A percentile compares a stretch with the other conserved stretches of the same genome.
These are phyloP conservation scores for Chrysotoxum bicinctum DNA, from an alignment of 2,888 invertebrate species.

Conservation along the genomic window DNA sequence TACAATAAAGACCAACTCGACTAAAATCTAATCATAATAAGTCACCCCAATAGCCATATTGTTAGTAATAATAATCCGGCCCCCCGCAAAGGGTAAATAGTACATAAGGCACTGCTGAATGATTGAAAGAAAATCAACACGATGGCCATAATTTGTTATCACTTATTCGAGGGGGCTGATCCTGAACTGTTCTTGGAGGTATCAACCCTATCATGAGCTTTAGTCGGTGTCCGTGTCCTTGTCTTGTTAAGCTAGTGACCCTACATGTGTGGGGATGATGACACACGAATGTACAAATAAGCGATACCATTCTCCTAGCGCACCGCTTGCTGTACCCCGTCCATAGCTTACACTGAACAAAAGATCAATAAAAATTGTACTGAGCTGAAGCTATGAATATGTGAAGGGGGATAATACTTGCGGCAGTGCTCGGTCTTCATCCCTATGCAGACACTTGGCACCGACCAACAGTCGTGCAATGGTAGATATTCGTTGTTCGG, in stretches of 20 bases:
- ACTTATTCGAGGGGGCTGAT: constrained; percentile 47
- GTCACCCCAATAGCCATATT: constrained; percentile 23
- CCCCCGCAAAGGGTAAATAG: constrained; percentile 32
- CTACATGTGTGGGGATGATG: constrained; percentile 47
- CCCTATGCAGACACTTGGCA: constrained; percentile 40
- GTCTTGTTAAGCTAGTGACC: constrained; percentile 65
- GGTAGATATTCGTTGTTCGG: constrained; percentile 20
- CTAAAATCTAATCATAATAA: constrained; percentile 54
- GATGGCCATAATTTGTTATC: constrained; percentile 62
- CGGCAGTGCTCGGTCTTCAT: constrained; percentile 24
- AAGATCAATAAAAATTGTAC: constrained; percentile 64
- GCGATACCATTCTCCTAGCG: background rate
- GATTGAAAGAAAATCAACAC: constrained; percentile 69
- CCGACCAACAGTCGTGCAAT: constrained; percentile 26
- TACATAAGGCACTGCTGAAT: constrained; percentile 57
- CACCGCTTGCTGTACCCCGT: no score
- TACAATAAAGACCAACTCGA: constrained; percentile 11
- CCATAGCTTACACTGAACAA: background rate
- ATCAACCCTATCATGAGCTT: constrained; percentile 2
- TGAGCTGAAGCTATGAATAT: constrained; percentile 54
- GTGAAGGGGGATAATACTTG: constrained; percentile 40
- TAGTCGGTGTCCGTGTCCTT: background rate
- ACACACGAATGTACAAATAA: constrained; percentile 47
- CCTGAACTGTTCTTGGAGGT: background rate
- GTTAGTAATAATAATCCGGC: constrained; percentile 13